A percentile compares a stretch with the other conserved stretches of the same genome.
Conservation (phyloP, 2,888 invertebrate genomes). For the Odontocerum albicorne region DNA sequence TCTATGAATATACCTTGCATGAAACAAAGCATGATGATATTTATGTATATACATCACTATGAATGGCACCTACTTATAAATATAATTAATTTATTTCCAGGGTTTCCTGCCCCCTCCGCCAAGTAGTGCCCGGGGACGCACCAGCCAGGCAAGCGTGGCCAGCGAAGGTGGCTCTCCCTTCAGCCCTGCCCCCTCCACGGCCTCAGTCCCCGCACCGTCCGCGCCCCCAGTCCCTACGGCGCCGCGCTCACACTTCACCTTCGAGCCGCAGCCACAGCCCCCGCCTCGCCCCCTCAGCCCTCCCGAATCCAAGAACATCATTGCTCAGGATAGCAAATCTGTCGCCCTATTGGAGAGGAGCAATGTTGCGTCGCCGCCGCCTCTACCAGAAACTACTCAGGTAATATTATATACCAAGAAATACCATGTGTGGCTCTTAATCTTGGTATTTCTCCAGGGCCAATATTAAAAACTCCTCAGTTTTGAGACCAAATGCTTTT, state of each 20-base stretch:
- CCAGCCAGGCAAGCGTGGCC: constrained; percentile 44
- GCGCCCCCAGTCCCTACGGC: constrained; percentile 29
- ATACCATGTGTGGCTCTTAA: no score
- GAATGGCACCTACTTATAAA: no score
- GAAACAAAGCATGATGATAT: no score
- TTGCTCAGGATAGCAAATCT: not conserved
- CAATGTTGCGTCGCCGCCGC: not conserved
- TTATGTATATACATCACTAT: no score
- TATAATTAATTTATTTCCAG: constrained; percentile 40
- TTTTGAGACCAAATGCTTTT: no score
- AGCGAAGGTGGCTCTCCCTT: constrained; percentile 34
- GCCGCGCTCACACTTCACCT: constrained; percentile 29
- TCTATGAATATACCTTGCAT: no score
- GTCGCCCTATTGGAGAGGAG: not conserved
- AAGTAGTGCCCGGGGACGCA: constrained; percentile 45
- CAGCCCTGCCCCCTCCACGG: constrained; percentile 37
- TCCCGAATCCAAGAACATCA: not conserved
- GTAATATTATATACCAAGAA: not conserved
- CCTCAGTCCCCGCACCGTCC: constrained; percentile 24
- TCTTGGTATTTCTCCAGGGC: no score
- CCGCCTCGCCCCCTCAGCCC: not conserved
- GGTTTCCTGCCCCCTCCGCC: constrained; percentile 55
- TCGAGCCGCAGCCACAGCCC: constrained; percentile 24
- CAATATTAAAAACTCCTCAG: no score
- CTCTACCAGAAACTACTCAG: not conserved